A percentile compares a stretch with the other conserved stretches of the same genome.
These are phyloP conservation scores for Scaptomyza montana DNA, from an alignment of 1,140 invertebrate genomes.

Conservation along the genomic window DNA sequence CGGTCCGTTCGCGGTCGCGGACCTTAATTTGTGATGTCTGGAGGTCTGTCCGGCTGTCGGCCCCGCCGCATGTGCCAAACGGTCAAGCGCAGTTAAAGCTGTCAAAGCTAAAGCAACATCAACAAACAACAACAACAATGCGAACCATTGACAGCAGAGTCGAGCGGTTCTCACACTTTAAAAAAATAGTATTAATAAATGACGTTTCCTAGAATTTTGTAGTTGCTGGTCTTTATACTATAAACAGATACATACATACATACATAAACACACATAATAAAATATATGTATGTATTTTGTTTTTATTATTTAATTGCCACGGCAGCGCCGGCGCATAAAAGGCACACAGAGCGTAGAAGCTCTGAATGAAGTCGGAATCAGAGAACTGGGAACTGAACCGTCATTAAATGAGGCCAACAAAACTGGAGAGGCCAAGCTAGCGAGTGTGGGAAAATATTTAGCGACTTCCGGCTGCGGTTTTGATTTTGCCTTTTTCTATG, in stretches of 20 bases:
- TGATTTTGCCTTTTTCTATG: conserved; percentile 48
- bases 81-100: conserved; percentile 78
- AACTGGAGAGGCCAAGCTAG: conserved; percentile 29
- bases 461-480: conserved; percentile 73
- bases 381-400: conserved; percentile 41
- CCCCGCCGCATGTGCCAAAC: conserved; percentile 75
- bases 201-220: conserved; percentile 75
- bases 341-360: conserved; percentile 35
- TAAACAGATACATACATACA: conserved; percentile 1
- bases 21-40: conserved; percentile 76
- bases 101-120: conserved; percentile 52
- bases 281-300: conserved; percentile 9
- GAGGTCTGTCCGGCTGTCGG: conserved; percentile 32
- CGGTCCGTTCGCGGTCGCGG: conserved; percentile 64
- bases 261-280: not conserved
- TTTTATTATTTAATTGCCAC: conserved; percentile 78
- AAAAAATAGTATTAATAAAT: conserved; percentile 68
- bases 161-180: conserved; percentile 72
- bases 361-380: conserved; percentile 23
- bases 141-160: conserved; percentile 71
- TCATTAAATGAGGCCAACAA: conserved; percentile 70
- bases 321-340: conserved; percentile 69
- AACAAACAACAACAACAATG: conserved; percentile 51
- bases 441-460: conserved; percentile 78
- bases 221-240: conserved; percentile 39